These are phyloP conservation scores for Solenodon paradoxus DNA, from an alignment of 2,113 vertebrate genomes.

Conservation along the genomic window DNA sequence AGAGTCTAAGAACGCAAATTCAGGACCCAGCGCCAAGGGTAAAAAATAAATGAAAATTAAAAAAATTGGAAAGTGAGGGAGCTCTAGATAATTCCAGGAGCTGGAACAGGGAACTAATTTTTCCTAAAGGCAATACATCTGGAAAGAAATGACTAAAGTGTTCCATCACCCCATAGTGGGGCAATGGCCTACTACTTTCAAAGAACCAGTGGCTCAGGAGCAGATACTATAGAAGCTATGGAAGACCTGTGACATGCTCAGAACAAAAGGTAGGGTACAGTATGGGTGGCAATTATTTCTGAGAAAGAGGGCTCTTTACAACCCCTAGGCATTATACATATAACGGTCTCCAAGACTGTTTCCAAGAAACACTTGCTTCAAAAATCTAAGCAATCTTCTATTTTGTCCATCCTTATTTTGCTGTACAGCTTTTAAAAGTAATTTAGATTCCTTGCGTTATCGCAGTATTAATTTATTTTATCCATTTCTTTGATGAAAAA, in stretches of 20 bases:
- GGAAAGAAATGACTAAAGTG: background rate
- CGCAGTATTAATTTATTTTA: background rate
- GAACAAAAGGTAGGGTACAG: background rate
- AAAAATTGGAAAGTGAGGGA: background rate
- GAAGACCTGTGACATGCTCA: fast-evolving
- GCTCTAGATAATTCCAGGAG: background rate
- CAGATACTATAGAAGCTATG: background rate
- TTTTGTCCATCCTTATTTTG: background rate
- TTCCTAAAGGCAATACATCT: background rate
- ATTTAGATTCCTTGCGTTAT: background rate
- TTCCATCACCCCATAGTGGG: background rate
- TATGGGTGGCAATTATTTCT: background rate
- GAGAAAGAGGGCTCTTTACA: background rate
- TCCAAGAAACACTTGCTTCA: background rate
- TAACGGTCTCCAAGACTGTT: background rate
- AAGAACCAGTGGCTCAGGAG: background rate
- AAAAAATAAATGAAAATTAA: too few species aligned
- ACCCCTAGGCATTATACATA: background rate
- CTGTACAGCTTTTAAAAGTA: background rate
- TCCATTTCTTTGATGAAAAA: background rate
- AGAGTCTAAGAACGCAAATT: too few species aligned
- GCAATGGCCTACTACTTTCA: background rate
- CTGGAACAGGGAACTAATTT: background rate
- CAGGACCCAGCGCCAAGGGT: too few species aligned
- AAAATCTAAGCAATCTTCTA: background rate